Evolutionary conservation across 2,888 invertebrate genomes (phyloP), one percentile per base, ranked within the genome.

Genomic region (Eupeodes latifasciatus): DNA sequence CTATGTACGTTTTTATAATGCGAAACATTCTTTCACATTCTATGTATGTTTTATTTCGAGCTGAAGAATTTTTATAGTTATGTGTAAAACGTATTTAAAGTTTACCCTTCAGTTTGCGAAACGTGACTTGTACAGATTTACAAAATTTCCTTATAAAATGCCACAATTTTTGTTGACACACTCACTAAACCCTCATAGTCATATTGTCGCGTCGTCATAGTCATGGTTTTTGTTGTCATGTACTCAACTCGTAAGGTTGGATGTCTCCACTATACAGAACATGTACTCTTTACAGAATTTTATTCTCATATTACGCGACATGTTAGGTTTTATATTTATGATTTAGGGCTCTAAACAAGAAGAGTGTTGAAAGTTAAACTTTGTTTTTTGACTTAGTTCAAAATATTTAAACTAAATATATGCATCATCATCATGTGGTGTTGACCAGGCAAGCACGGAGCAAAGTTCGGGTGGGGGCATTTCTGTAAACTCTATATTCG

Each of bases 21-120:
- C 27, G 27, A 27, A 27, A 27, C 27, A 27, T 40, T 40, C 40
- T 40, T 40, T 9, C 9, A 40, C 3, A 16, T 5, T n/a, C 27
- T 27, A 27, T 27, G 27, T 27, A 7, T 53, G 53, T 53, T 53
- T 53, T 53, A 53, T n/a, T 53, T 53, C 6, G 4, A 40, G 40
- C 40, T 3, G 9, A 40, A 40, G 40, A 40, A 40, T 40, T 40
- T n/a, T n/a, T n/a, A 53, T 16, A 7, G 7, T 53, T 53, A 53
- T 53, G 53, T 40, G 40, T 40, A 40, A 40, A 40, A 40, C n/a
- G 53, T 9, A 53, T 53, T 53, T 53, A 4, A 53, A 53, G 53
- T 53, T 53, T 7, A 53, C n/a, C 53, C 53, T 53, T 53, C 53
- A 53, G 53, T 53, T 53, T n/a, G 16, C 53, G n/a, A 53, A 53